These are phyloP conservation scores for Antennarius maculatus DNA, from an alignment of 2,797 vertebrate genomes.

Conservation along the genomic window DNA sequence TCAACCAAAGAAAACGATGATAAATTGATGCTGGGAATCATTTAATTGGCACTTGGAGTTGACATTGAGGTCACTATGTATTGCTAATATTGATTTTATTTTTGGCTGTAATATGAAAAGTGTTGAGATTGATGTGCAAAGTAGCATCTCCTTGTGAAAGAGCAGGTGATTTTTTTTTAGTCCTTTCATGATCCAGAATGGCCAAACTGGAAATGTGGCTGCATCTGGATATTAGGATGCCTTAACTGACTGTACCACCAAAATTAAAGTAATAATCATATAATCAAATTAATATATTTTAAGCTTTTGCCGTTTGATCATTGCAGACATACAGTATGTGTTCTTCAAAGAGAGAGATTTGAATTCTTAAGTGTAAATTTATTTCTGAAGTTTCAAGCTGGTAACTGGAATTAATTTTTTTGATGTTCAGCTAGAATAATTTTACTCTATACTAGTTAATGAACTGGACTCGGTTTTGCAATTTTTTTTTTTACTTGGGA, in stretches of 20 bases:
- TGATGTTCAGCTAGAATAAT: too few species aligned
- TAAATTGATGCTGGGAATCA: slow-evolving; percentile 1
- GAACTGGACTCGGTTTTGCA: too few species aligned
- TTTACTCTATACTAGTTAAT: too few species aligned
- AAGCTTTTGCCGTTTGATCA: neutral
- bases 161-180: slow-evolving; percentile 14
- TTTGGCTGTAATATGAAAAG: slow-evolving; percentile 3
- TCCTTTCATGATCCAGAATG: slow-evolving; percentile 33
- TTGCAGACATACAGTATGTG: too few species aligned
- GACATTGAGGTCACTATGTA: slow-evolving; percentile 10
- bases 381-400: too few species aligned
- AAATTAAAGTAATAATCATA: slow-evolving; percentile 1
- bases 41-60: slow-evolving; percentile 1
- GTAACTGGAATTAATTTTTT: too few species aligned
- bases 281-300: neutral
- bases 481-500: too few species aligned
- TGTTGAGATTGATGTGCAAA: too few species aligned
- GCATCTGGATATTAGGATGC: neutral
- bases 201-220: slow-evolving; percentile 11
- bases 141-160: too few species aligned
- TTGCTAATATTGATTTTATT: slow-evolving; percentile 17
- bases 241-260: neutral
- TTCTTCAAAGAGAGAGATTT: neutral
- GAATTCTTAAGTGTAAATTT: neutral
- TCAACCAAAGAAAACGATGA: slow-evolving; percentile 1